These are phyloP conservation scores for Lithodes maja DNA, from an alignment of 2,888 invertebrate genomes.

Conservation along the genomic window DNA sequence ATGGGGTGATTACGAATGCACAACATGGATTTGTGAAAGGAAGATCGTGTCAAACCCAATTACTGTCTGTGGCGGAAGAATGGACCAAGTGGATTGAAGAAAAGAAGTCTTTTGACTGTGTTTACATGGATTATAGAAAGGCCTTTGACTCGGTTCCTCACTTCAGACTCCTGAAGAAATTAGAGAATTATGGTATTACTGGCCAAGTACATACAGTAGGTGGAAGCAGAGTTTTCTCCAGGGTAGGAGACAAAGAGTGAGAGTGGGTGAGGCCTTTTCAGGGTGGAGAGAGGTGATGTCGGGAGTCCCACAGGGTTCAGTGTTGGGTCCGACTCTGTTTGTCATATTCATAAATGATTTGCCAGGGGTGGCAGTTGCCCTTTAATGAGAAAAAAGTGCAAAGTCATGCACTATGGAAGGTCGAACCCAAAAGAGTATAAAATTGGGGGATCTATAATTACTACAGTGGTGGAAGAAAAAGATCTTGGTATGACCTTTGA, in stretches of 20 bases:
- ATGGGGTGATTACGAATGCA: background rate
- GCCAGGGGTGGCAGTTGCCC: background rate
- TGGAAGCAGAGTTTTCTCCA: background rate
- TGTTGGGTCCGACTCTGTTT: background rate
- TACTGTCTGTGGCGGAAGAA: slow-evolving; percentile 4
- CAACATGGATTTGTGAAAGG: slow-evolving; percentile 16
- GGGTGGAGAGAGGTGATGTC: background rate
- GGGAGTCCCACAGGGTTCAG: background rate
- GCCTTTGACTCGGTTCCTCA: slow-evolving; percentile 9
- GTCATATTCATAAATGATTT: background rate
- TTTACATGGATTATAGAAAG: slow-evolving; percentile 5
- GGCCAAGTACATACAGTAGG: background rate
- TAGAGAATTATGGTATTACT: background rate
- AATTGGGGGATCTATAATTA: background rate
- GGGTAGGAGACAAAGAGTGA: background rate
- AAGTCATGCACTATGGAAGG: slow-evolving; percentile 9
- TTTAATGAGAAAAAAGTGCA: background rate
- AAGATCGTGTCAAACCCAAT: slow-evolving; percentile 5
- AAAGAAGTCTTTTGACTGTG: slow-evolving; percentile 2
- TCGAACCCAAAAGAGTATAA: background rate
- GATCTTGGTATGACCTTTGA: background rate
- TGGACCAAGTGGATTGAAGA: slow-evolving; percentile 8
- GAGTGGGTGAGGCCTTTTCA: background rate
- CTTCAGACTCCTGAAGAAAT: background rate
- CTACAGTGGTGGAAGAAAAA: background rate